Percentiles rank a stretch among this genome's conserved stretches.
Evolutionary conservation across 2,888 invertebrate genomes (phyloP).

Genomic region (Pseudococcus viburni): DNA sequence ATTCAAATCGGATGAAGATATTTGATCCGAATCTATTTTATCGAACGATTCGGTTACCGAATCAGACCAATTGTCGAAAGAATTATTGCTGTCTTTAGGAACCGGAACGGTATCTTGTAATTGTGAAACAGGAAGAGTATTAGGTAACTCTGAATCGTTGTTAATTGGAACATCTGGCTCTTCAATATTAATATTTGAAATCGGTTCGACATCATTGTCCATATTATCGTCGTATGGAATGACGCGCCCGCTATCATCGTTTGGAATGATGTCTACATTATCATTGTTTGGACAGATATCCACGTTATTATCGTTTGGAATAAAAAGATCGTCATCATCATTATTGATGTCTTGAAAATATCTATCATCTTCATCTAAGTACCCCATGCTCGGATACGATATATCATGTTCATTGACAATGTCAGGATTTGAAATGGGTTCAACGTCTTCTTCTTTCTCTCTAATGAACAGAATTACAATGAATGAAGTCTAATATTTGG

Average conservation of each 20-base stretch:
- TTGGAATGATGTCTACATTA: neutral
- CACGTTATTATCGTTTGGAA: neutral
- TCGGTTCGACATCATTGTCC: neutral
- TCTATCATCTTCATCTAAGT: neutral
- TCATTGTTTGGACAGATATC: neutral
- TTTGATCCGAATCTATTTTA: neutral
- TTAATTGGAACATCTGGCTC: neutral
- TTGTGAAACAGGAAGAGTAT: conserved; percentile 1
- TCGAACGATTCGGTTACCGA: neutral
- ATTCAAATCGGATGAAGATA: neutral
- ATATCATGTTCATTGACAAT: neutral
- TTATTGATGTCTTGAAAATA: neutral
- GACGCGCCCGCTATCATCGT: neutral
- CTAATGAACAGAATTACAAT: neutral
- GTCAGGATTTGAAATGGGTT: neutral
- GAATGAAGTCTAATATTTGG: neutral
- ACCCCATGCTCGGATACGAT: neutral
- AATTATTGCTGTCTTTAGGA: neutral
- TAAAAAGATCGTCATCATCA: neutral
- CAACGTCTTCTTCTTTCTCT: neutral
- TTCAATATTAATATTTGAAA: neutral
- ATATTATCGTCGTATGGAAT: neutral
- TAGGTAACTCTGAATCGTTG: neutral
- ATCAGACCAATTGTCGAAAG: neutral
- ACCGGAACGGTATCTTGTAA: neutral